These are phyloP conservation scores for Busseola fusca DNA, from an alignment of 2,888 invertebrate genomes.

Conservation along the genomic window DNA sequence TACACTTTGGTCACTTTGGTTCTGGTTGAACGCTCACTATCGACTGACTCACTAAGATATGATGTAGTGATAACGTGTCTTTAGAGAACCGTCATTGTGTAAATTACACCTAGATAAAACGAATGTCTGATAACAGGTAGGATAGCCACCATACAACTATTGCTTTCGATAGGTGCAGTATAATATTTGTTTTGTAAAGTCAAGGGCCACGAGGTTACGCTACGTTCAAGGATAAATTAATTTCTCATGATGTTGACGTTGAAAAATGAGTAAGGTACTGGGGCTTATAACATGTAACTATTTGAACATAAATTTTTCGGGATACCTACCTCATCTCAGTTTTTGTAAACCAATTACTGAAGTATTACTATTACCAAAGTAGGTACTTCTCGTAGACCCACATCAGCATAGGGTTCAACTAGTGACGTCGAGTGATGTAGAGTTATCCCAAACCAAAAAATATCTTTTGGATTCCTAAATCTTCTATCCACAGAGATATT, in stretches of 20 bases:
- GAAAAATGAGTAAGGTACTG: not conserved
- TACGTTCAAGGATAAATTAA: slow-evolving; percentile 18
- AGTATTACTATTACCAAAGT: not conserved
- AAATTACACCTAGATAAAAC: slow-evolving; percentile 66
- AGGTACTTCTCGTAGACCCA: not conserved
- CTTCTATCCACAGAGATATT: not conserved
- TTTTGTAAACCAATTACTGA: not conserved
- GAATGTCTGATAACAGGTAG: slow-evolving; percentile 49
- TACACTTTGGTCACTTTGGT: slow-evolving; percentile 43
- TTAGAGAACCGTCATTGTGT: slow-evolving; percentile 65
- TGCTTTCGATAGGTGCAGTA: slow-evolving; percentile 32
- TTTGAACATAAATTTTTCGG: not conserved
- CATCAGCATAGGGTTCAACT: not conserved
- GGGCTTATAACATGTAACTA: not conserved
- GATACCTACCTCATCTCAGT: not conserved
- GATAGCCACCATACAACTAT: slow-evolving; percentile 33
- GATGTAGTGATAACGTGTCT: slow-evolving; percentile 71
- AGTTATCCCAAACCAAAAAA: not conserved
- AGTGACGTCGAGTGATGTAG: not conserved
- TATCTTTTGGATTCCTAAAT: slow-evolving; percentile 4
- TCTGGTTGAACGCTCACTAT: slow-evolving; percentile 70
- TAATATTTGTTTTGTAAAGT: slow-evolving; percentile 17
- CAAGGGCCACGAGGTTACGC: not conserved
- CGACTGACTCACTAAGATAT: slow-evolving; percentile 75
- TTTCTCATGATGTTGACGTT: slow-evolving; percentile 5